phyloP scores from a whole-genome alignment of 2,113 vertebrate genomes.

The Malurus alboscapulatus region DNA sequence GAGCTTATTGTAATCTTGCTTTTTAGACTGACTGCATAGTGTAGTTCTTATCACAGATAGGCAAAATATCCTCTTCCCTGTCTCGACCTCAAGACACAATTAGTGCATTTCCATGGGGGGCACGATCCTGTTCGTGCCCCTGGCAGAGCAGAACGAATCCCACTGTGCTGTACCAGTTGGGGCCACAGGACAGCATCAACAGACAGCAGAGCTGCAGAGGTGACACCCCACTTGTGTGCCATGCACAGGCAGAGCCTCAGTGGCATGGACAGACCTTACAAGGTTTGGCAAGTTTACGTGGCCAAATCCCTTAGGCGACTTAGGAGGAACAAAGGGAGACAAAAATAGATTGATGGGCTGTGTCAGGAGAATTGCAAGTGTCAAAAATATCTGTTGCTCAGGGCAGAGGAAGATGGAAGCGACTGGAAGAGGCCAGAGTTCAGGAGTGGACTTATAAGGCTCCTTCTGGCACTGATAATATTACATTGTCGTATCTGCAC shows the following conservation, averaged over 20 bases:
- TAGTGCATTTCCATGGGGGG: not conserved
- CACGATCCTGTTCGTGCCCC: rapidly evolving
- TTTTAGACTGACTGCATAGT: not conserved
- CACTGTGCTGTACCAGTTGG: rapidly evolving
- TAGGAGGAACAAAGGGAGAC: constrained; percentile 35
- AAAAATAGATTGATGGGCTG: constrained; percentile 47
- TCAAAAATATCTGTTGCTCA: constrained; percentile 56
- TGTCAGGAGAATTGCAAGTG: constrained; percentile 50
- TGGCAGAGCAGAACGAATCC: not conserved
- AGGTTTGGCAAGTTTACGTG: not conserved
- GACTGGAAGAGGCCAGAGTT: constrained; percentile 50
- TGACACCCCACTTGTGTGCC: not conserved
- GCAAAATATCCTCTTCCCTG: not conserved
- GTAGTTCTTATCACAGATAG: not conserved
- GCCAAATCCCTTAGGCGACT: not conserved
- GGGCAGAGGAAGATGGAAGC: constrained; percentile 49
- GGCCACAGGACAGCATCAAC: rapidly evolving
- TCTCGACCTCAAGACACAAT: not conserved
- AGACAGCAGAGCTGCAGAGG: not conserved
- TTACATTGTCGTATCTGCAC: constrained; percentile 9
- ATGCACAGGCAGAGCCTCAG: rapidly evolving
- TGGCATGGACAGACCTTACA: not conserved
- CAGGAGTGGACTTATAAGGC: constrained; percentile 45
- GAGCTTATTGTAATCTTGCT: constrained; percentile 3
- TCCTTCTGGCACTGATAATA: constrained; percentile 37